Evolutionary conservation across 2,113 vertebrate species (phyloP).

Genomic region (Pelecanoides urinatrix): DNA sequence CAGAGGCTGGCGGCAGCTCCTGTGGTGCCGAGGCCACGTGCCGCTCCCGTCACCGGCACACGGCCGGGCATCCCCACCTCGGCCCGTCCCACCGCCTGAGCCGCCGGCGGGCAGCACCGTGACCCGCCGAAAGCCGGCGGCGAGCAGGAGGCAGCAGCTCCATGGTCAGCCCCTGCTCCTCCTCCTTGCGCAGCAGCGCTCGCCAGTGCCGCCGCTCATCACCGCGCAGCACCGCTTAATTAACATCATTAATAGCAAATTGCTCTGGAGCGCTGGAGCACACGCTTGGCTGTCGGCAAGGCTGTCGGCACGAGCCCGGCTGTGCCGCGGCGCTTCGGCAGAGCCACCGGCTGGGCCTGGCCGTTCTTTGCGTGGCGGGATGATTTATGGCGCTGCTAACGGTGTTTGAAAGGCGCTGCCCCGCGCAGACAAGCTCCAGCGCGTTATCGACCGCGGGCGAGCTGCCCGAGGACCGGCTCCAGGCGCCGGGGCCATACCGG

Average conservation of each 20-base stretch:
- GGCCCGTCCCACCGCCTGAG: too few relatives aligned
- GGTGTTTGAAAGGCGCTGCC: neutral
- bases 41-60: rapidly evolving
- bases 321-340: neutral
- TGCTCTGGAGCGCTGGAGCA: neutral
- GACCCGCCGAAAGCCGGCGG: rapidly evolving
- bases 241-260: constrained; percentile 76
- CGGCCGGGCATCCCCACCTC: neutral
- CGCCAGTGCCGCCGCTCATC: neutral
- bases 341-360: neutral
- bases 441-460: rapidly evolving
- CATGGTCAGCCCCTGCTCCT: neutral
- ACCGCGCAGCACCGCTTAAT: constrained; percentile 59
- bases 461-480: neutral
- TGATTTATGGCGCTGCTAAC: neutral
- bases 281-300: neutral
- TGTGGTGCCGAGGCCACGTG: neutral
- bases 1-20: too few relatives aligned
- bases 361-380: rapidly evolving
- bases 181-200: neutral
- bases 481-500: neutral
- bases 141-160: neutral
- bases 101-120: rapidly evolving
- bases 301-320: neutral
- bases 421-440: neutral